A percentile compares a stretch with the other conserved stretches of the same genome.
Evolutionary conservation across 2,888 invertebrate genomes (phyloP).

Genomic region (Ligdia adustata): DNA sequence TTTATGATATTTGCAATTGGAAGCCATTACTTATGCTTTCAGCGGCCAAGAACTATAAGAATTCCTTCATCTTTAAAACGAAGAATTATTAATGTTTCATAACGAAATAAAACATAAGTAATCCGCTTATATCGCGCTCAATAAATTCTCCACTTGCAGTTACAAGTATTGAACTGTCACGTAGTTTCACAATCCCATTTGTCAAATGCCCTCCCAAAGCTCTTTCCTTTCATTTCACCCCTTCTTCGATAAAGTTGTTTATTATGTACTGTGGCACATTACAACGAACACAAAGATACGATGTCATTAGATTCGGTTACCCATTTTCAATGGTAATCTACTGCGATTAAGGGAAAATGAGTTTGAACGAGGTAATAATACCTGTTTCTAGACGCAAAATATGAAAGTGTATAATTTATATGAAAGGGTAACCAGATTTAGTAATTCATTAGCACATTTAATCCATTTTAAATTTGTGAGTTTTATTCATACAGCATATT

Average conservation of each 20-base stretch:
- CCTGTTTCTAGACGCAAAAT: too few relatives aligned
- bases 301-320: too few relatives aligned
- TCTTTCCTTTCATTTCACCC: constrained; percentile 52
- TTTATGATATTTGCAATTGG: too few relatives aligned
- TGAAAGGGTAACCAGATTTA: too few relatives aligned
- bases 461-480: too few relatives aligned
- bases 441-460: too few relatives aligned
- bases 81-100: neutral
- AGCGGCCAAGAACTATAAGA: too few relatives aligned
- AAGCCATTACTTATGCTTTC: too few relatives aligned
- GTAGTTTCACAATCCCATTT: constrained; percentile 53
- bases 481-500: too few relatives aligned
- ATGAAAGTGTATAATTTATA: too few relatives aligned
- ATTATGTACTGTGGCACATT: constrained; percentile 41
- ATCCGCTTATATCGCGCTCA: constrained; percentile 38
- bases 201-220: constrained; percentile 46
- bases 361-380: too few relatives aligned
- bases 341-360: neutral
- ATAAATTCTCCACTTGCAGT: constrained; percentile 50
- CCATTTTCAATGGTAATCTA: constrained; percentile 18
- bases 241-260: constrained; percentile 47
- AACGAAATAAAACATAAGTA: constrained; percentile 12
- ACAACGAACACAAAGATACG: constrained; percentile 56
- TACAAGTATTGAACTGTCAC: constrained; percentile 56
- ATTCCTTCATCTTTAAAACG: too few relatives aligned